phyloP scores from a whole-genome alignment of 2,797 vertebrate genomes.

The Emys orbicularis region DNA sequence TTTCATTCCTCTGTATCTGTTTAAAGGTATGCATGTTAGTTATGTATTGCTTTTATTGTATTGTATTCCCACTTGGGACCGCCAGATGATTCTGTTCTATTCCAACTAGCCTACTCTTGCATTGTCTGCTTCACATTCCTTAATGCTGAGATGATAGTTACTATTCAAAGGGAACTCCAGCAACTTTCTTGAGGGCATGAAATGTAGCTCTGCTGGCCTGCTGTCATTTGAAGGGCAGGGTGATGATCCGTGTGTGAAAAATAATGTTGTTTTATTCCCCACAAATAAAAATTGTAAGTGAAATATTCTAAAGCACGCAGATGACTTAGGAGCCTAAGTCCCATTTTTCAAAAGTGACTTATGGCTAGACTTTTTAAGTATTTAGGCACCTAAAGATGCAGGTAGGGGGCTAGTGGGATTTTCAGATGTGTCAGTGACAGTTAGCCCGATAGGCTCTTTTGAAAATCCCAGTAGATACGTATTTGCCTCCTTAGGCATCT shows the following conservation, averaged over 20 bases:
- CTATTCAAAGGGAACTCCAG: not conserved
- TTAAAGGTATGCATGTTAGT: not conserved
- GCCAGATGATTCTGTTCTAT: not conserved
- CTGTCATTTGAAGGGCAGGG: not conserved
- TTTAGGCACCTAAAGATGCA: not conserved
- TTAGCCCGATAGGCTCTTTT: not conserved
- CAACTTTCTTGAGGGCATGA: not conserved
- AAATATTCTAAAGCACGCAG: not conserved
- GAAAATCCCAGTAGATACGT: not conserved
- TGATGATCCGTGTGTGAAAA: not conserved
- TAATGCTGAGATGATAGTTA: fast-evolving
- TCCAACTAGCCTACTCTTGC: not conserved
- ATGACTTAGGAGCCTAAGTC: not conserved
- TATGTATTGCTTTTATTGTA: not conserved
- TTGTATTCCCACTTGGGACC: not conserved
- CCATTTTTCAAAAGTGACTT: not conserved
- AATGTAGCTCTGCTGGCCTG: not conserved
- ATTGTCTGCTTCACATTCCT: not conserved
- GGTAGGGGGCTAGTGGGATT: not conserved
- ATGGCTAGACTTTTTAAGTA: not conserved
- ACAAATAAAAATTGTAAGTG: not conserved
- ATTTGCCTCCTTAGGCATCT: not conserved
- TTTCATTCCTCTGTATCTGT: not conserved
- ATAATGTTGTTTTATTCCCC: not conserved
- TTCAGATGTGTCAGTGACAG: not conserved